A percentile compares a stretch with the other conserved stretches of the same genome.
phyloP scores from a whole-genome alignment of 2,797 vertebrate genomes.

The Sebastes trivittatus region DNA sequence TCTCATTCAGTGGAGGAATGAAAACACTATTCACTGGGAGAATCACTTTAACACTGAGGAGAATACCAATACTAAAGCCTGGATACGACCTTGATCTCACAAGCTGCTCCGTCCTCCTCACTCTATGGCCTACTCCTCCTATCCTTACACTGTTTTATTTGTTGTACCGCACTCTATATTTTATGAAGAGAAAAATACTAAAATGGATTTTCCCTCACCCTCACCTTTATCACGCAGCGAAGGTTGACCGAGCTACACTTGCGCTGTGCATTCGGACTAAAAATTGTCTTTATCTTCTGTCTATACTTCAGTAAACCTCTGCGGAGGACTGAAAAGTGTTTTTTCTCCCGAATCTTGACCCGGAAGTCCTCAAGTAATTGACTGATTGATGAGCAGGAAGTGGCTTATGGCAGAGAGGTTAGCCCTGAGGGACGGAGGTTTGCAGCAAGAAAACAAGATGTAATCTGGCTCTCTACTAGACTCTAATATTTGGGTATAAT shows the following conservation, averaged over 20 bases:
- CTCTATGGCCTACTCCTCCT: conserved; percentile 44
- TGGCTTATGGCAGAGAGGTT: conserved; percentile 35
- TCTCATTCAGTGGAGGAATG: conserved; percentile 84
- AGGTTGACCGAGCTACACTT: conserved; percentile 15
- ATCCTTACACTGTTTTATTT: conserved; percentile 21
- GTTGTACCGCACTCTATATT: conserved; percentile 27
- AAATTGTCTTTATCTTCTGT: background rate
- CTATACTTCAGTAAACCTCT: conserved; percentile 20
- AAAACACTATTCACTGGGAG: conserved; percentile 85
- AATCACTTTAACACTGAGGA: conserved; percentile 82
- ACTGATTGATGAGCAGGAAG: conserved; percentile 76
- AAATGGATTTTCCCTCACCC: conserved; percentile 39
- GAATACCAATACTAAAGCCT: conserved; percentile 81
- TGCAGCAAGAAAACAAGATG: conserved; percentile 18
- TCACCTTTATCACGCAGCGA: conserved; percentile 10
- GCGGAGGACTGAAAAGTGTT: conserved; percentile 10
- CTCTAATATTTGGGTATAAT: conserved; percentile 22
- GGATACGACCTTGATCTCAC: conserved; percentile 82
- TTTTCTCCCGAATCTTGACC: conserved; percentile 55
- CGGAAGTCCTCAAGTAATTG: conserved; percentile 61
- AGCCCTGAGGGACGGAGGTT: conserved; percentile 50
- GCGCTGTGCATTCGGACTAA: background rate
- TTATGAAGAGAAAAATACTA: conserved; percentile 45
- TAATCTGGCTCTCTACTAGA: background rate
- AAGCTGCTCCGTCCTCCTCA: conserved; percentile 44